Evolutionary conservation across 2,113 vertebrate species (phyloP), one percentile per base, ranked within the genome.

Genomic region (Axis porcinus): DNA sequence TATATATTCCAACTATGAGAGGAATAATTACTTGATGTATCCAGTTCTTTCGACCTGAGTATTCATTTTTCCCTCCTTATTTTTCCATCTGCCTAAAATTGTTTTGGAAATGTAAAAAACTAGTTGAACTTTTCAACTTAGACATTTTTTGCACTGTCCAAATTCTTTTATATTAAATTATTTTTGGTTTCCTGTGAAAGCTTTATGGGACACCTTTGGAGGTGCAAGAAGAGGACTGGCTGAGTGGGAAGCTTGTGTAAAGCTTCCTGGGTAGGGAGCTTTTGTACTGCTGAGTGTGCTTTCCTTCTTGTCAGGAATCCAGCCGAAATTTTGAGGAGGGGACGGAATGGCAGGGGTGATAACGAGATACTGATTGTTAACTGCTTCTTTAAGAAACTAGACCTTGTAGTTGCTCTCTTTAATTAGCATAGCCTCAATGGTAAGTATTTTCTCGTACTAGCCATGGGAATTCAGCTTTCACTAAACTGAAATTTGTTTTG

Each of bases 11-110:
- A 27, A 6, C 25, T 86, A 7, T 50, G 78, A 14, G 47, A 82
- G 47, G 45, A 92, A 81, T 67, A 95, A 70, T 76, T 82, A 89
- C 17, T 82, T 83, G 89, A 86, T 45, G 30, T 85, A 45, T 7
- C 84, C 11, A 36, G 23, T 23, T 94, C 62, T 95, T 67, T 92
- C 4, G 28, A 62, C 47, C 92, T 78, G 58, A 16, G 17, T 96
- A 9, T 94, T 95, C 36, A 78, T 93, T n/a, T 86, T 58, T 82
- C 3, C 28, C 23, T 76, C 52, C 40, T 64, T 81, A 36, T 60
- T 96, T 97, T 97, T 90, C 33, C 47, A 33, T 86, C 16, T 97
- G 55, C 7, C 27, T 85, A 60, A 78, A 90, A 74, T 83, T 91
- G 30, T 91, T 91, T 84, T 28, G 25, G 57, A 85, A 70, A 55